Evolutionary conservation across 2,888 invertebrate genomes (phyloP), one percentile per base, ranked within the genome.

Genomic region (Xanthia togata): DNA sequence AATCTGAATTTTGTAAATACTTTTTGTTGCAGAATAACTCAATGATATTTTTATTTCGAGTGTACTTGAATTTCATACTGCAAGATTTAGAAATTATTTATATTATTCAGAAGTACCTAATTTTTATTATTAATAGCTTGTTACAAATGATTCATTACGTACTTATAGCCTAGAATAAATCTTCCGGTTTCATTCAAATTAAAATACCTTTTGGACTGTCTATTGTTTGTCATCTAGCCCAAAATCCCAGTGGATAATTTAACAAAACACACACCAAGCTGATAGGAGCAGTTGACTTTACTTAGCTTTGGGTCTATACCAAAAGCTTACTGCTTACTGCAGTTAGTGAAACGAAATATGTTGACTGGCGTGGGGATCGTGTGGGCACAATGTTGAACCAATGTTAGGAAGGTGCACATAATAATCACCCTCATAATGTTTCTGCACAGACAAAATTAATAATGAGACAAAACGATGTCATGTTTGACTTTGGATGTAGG

Each of bases 181-280:
- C 0, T n/a, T 2, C 6, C 17, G 5, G 23, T 23, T 57, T n/a
- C 1, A 31, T 26, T 47, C 5, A 50, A 31, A 73, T 57, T 64
- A 0, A 63, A 50, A 73, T 63, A 82, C n/a, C 8, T 60, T 38
- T 60, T 23, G 14, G 0, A 3, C 8, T 4, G 4, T 76, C 14
- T 31, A 31, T 35, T 78, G 12, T 82, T 76, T 82, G 44, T 60
- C n/a, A 20, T 76, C 11, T 11, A 44, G 11, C 26, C 26, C 47
- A 12, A 59, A 82, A 65, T n/a, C 53, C 4, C 38, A 53, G 59
- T 8, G 44, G 26, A 8, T 20, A 75, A 64, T 65, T 76, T 65
- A 31, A 4, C 50, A 65, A 60, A 65, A 76, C n/a, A 78, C 9
- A 47, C 38, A 53, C n/a, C 11, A 38, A 26, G 76, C 65, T 64